A percentile compares a stretch with the other conserved stretches of the same genome.
Evolutionary conservation across 1,140 invertebrate genomes (phyloP).

Genomic region (Cepaea nemoralis): DNA sequence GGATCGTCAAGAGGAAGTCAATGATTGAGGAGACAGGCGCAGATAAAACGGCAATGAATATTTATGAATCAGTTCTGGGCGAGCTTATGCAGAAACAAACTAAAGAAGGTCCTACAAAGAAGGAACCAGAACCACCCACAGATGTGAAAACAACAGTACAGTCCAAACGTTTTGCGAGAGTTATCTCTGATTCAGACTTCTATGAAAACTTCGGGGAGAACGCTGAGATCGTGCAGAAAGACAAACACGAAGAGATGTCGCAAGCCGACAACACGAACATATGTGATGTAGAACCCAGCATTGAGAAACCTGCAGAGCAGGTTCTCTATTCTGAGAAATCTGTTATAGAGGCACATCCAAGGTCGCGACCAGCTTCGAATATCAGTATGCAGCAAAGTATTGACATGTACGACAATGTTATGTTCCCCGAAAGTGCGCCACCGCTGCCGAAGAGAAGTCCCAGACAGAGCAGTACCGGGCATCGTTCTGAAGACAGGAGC

Average conservation of each 20-base stretch:
- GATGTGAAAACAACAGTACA: neutral
- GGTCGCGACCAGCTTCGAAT: neutral
- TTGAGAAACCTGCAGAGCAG: neutral
- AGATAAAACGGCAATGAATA: slow-evolving; percentile 26
- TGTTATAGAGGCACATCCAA: neutral
- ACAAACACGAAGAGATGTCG: neutral
- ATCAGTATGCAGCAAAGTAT: slow-evolving; percentile 19
- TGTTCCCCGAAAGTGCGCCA: neutral
- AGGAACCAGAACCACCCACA: too few relatives aligned
- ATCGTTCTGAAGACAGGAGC: neutral
- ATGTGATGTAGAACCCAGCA: neutral
- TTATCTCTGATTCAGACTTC: slow-evolving; percentile 27
- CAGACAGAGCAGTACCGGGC: neutral
- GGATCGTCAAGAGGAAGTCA: slow-evolving; percentile 9
- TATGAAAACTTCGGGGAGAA: neutral
- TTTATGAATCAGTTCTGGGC: slow-evolving; percentile 36
- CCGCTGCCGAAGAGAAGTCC: neutral
- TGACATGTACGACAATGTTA: slow-evolving; percentile 25
- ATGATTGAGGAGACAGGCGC: slow-evolving; percentile 1
- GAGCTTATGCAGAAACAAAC: slow-evolving; percentile 25
- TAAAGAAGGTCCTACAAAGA: neutral
- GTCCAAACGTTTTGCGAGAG: slow-evolving; percentile 22
- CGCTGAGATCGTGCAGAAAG: neutral
- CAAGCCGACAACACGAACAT: neutral
- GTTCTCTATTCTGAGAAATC: too few relatives aligned